Evolutionary conservation across 2,113 vertebrate genomes (phyloP).

Genomic region (Ibidorhyncha struthersii): DNA sequence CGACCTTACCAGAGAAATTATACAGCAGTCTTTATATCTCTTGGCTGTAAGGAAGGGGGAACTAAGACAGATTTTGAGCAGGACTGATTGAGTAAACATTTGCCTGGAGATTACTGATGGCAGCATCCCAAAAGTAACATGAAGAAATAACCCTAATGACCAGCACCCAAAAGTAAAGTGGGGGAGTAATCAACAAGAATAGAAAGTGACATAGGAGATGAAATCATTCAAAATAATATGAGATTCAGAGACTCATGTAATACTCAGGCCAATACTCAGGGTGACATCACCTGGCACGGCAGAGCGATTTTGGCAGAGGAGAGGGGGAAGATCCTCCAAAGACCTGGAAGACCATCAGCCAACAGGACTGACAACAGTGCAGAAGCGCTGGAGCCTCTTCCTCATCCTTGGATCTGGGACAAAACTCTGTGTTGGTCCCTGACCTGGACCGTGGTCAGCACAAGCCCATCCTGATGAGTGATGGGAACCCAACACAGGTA

Average conservation of each 20-base stretch:
- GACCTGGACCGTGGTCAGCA: fast-evolving
- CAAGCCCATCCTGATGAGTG: neutral
- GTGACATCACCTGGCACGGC: neutral
- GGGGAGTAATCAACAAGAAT: neutral
- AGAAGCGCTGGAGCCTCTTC: neutral
- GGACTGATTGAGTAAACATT: neutral
- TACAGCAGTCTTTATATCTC: neutral
- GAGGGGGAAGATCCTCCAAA: neutral
- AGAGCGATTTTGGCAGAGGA: neutral
- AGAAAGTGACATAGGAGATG: neutral
- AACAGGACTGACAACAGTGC: fast-evolving
- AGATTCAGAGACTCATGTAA: neutral
- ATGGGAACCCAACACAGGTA: fast-evolving
- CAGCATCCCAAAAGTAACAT: neutral
- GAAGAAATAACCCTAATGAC: neutral
- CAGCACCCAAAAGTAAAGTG: neutral
- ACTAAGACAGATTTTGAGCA: neutral
- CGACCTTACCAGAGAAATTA: neutral
- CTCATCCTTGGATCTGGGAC: fast-evolving
- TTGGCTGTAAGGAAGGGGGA: neutral
- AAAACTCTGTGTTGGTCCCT: neutral
- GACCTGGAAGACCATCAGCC: neutral
- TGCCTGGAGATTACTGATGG: neutral
- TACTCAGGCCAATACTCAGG: neutral
- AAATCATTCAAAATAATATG: neutral